Percentiles rank a stretch among this genome's conserved stretches.
These are phyloP conservation scores for Neoniphon sammara DNA, from an alignment of 2,797 vertebrate species.

Conservation along the genomic window DNA sequence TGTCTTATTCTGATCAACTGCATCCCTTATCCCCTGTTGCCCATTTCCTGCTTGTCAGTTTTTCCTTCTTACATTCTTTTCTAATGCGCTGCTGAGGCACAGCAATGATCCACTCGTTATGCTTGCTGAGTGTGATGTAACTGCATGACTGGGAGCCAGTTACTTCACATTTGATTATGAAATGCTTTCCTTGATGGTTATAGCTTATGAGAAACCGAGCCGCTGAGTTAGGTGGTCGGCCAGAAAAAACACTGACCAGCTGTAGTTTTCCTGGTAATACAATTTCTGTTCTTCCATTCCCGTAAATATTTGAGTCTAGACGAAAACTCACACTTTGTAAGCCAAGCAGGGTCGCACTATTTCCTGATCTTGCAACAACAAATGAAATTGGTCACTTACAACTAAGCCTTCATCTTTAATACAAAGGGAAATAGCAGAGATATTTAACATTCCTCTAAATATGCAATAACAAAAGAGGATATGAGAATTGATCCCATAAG, in stretches of 20 bases:
- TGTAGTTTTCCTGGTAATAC: conserved; percentile 18
- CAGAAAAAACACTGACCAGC: conserved; percentile 26
- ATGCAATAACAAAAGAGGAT: conserved; percentile 30
- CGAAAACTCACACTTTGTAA: conserved; percentile 14
- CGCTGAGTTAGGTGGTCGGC: conserved; percentile 5
- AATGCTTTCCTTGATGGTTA: neutral
- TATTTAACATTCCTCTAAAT: conserved; percentile 51
- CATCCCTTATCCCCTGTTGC: neutral
- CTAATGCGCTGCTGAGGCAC: neutral
- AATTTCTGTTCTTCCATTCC: neutral
- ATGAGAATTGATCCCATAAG: conserved; percentile 26
- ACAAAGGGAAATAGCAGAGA: conserved; percentile 14
- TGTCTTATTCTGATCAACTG: too few relatives aligned
- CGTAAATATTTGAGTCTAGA: conserved; percentile 68
- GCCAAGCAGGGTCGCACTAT: conserved; percentile 25
- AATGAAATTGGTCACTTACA: neutral
- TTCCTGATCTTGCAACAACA: conserved; percentile 42
- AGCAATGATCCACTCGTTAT: neutral
- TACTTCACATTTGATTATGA: conserved; percentile 23
- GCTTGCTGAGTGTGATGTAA: conserved; percentile 33
- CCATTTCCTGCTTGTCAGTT: neutral
- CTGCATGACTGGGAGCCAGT: conserved; percentile 24
- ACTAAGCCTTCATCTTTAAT: neutral
- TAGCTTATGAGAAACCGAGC: conserved; percentile 38
- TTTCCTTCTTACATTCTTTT: neutral